Base-by-base conservation (phyloP, 2,888 invertebrate species). In the Coenonympha arcania region DNA sequence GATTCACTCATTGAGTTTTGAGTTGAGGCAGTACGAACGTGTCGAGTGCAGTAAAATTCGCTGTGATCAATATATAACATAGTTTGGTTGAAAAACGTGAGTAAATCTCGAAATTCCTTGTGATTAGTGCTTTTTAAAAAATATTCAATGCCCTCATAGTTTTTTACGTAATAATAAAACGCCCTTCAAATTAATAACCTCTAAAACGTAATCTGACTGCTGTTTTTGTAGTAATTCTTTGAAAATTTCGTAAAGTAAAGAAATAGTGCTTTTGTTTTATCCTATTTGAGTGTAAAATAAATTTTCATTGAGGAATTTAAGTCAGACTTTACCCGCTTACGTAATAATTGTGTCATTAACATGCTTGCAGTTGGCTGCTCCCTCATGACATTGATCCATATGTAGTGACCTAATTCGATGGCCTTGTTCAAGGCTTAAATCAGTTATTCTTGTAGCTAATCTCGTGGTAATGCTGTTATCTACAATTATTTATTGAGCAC, bases 271-370 rank as follows among this genome's bases (percentile, higher is more conserved):
- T 15, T 22, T 1, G 6, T 15, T n/a, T 26, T 26, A 16, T 6
- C 6, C 22, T 13, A 8, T 33, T 43, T 19, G 11, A 3, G 6
- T 15, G 22, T 30, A 6, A 44, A 33, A 34, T 1, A 4, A 45
- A 9, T 26, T 15, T 45, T 45, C 11, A 19, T 15, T 24, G 1
- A 15, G 2, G 11, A 9, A 9, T 11, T 45, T 42, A 40, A 24
- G 20, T 50, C n/a, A 33, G 46, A 61, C 59, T 67, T 66, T 62
- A 59, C 46, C 53, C 50, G 59, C 78, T 86, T 86, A 86, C 84
- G 84, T 86, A 86, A 83, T 84, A 86, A 83, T 69, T 59, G 61
- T 71, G 65, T 68, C 73, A 71, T 79, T 75, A 81, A 73, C 69
- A 69, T 60, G 66, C 69, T 71, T 74, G 73, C 73, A 68, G 73